These are phyloP conservation scores for Heteronetta atricapilla DNA, from an alignment of 2,113 vertebrate species.

Conservation along the genomic window DNA sequence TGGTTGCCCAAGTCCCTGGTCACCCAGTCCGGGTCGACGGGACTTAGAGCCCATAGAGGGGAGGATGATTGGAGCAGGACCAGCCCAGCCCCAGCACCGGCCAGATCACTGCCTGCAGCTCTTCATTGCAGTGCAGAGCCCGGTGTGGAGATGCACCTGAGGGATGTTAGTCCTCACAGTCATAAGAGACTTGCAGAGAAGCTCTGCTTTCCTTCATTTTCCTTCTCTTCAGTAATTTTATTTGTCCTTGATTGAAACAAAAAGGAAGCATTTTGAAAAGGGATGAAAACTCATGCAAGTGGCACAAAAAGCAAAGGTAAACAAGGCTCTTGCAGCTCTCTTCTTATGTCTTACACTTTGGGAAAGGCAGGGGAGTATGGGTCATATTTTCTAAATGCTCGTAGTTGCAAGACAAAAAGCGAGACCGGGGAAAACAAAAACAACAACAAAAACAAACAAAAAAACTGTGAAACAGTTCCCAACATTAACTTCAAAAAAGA, in stretches of 20 bases:
- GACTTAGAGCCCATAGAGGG: not conserved
- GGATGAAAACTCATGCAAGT: not conserved
- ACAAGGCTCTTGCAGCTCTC: not conserved
- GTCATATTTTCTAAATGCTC: not conserved
- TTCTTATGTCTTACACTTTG: not conserved
- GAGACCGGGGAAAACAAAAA: too few relatives aligned
- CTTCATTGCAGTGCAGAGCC: not conserved
- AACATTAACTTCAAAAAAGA: not conserved
- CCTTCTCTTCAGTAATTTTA: not conserved
- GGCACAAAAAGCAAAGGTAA: not conserved
- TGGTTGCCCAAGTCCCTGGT: not conserved
- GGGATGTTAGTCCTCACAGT: not conserved
- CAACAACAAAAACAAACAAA: too few relatives aligned
- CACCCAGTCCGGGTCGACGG: fast-evolving
- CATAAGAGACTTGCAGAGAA: not conserved
- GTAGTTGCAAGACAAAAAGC: not conserved
- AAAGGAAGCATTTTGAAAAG: not conserved
- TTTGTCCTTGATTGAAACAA: not conserved
- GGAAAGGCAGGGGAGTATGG: not conserved
- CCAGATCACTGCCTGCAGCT: not conserved
- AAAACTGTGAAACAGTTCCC: not conserved
- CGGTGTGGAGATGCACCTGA: not conserved
- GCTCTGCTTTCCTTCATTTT: not conserved
- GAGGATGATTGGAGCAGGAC: not conserved
- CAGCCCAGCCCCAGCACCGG: not conserved